phyloP scores from a whole-genome alignment of 2,888 invertebrate species.

The Andrena marginata region DNA sequence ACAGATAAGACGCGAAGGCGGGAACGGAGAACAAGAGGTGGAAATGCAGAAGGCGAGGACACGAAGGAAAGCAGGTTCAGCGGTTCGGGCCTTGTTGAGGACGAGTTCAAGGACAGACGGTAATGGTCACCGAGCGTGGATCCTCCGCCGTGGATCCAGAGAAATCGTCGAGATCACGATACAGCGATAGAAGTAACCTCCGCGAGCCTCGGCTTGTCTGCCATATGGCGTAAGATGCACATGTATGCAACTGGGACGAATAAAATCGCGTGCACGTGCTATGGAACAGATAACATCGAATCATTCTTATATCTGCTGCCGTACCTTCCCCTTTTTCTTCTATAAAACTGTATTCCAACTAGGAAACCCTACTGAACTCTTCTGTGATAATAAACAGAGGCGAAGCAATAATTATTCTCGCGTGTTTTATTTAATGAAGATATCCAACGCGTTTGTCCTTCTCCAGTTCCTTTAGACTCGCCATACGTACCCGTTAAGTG shows the following conservation, averaged over 20 bases:
- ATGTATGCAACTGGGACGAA: constrained; percentile 26
- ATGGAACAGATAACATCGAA: constrained; percentile 23
- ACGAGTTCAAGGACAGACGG: constrained; percentile 75
- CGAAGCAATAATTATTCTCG: too few relatives aligned
- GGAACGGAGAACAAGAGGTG: constrained; percentile 34
- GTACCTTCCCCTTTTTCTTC: not conserved
- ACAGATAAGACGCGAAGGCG: constrained; percentile 45
- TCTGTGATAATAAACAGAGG: not conserved
- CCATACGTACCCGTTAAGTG: not conserved
- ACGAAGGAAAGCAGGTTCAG: constrained; percentile 57
- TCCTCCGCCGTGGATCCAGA: constrained; percentile 48
- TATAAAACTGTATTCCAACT: constrained; percentile 9
- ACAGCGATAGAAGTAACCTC: constrained; percentile 42
- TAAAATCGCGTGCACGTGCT: constrained; percentile 39
- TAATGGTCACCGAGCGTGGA: constrained; percentile 43
- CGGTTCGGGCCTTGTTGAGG: constrained; percentile 65
- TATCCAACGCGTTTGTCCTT: too few relatives aligned
- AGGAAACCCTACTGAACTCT: not conserved
- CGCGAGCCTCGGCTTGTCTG: constrained; percentile 19
- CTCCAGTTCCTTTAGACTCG: too few relatives aligned
- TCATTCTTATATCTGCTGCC: not conserved
- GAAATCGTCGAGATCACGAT: constrained; percentile 60
- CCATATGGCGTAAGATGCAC: constrained; percentile 46
- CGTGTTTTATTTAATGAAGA: too few relatives aligned
- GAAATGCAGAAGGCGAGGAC: constrained; percentile 37